Evolutionary conservation across 2,888 invertebrate species (phyloP), one percentile per base, ranked within the genome.

Genomic region (Girardia tigrina): DNA sequence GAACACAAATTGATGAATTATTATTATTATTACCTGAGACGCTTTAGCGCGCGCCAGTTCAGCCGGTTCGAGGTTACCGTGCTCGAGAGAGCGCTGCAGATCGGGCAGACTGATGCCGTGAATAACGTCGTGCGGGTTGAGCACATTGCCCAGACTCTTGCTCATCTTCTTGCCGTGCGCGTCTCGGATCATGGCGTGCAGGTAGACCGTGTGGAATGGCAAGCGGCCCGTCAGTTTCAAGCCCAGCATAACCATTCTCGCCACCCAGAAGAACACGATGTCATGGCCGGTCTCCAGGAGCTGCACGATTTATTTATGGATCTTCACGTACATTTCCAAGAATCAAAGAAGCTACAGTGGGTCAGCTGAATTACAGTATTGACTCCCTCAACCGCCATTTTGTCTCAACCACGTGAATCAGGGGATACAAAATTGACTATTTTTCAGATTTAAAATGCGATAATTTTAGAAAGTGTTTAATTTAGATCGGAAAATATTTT

Each of bases 261-360:
- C 97, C 1, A 98, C 98, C 98, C 98, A 99, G 86, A 99, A 98
- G 88, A 98, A 98, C 71, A 99, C 84, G 81, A 98, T 98, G 80
- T 88, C 98, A 83, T 97, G 93, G 0, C 98, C 95, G 0, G 95
- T 97, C 86, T 98, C 98, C 80, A 98, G 86, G 70, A 98, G 84
- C n/a, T n/a, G n/a, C n/a, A n/a, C n/a, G n/a, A n/a, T n/a, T n/a
- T n/a, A n/a, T n/a, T n/a, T n/a, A n/a, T n/a, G n/a, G n/a, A n/a
- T n/a, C n/a, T n/a, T n/a, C n/a, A n/a, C n/a, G n/a, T n/a, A n/a
- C n/a, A n/a, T n/a, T n/a, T n/a, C n/a, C n/a, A n/a, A n/a, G n/a
- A n/a, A n/a, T n/a, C n/a, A n/a, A n/a, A n/a, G n/a, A n/a, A n/a
- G n/a, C n/a, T n/a, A n/a, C n/a, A n/a, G n/a, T n/a, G n/a, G n/a